Evolutionary conservation across 2,113 vertebrate species (phyloP).

Genomic region (Propithecus coquereli): DNA sequence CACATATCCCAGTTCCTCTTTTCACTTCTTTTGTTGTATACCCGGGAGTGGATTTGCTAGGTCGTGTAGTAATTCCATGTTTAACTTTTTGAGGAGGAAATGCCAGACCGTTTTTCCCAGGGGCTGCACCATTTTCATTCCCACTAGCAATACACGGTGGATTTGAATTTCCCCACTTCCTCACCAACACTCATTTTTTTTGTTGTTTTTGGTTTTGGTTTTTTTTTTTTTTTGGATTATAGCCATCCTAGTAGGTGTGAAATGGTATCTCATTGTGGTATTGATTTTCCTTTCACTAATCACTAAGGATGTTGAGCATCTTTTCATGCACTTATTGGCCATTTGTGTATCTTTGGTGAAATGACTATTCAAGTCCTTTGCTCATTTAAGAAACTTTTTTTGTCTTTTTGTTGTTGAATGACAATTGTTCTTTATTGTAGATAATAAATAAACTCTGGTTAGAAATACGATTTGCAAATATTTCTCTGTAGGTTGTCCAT

Average conservation of each 20-base stretch:
- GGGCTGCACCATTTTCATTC: background rate
- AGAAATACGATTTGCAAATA: background rate
- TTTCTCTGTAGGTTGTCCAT: background rate
- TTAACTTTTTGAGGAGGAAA: conserved; percentile 3
- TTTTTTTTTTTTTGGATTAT: background rate
- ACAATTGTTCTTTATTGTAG: background rate
- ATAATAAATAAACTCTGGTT: background rate
- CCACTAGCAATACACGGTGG: background rate
- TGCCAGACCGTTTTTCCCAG: background rate
- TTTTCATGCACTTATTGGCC: background rate
- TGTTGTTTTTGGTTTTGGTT: background rate
- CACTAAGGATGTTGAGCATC: background rate
- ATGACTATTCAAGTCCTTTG: background rate
- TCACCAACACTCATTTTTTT: background rate
- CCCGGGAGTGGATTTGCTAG: background rate
- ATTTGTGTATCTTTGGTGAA: background rate
- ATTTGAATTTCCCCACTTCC: background rate
- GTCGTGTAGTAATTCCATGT: background rate
- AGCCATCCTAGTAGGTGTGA: background rate
- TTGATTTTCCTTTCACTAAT: background rate
- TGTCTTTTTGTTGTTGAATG: background rate
- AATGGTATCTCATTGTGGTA: background rate
- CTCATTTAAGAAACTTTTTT: background rate
- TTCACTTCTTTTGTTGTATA: background rate
- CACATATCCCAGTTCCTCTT: background rate